A percentile compares a stretch with the other conserved stretches of the same genome.
phyloP scores from a whole-genome alignment of 1,140 invertebrate genomes.

The Trachelipus rathkii region DNA sequence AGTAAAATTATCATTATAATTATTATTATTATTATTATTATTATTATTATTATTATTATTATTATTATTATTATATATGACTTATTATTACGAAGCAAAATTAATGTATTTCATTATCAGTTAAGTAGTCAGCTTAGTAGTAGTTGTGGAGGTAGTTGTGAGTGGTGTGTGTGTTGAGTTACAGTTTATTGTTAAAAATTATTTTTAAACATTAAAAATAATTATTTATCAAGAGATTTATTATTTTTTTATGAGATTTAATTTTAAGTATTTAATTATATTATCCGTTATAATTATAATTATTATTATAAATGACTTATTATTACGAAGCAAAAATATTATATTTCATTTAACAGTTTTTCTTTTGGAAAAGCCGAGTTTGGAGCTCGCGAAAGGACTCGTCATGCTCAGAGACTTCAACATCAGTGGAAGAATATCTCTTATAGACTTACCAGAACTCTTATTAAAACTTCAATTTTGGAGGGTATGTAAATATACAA shows the following conservation, averaged over 20 bases:
- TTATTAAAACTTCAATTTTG: constrained; percentile 64
- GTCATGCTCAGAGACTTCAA: constrained; percentile 65
- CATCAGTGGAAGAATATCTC: constrained; percentile 60
- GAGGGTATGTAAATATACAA: constrained; percentile 54
- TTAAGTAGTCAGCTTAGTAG: too few relatives aligned
- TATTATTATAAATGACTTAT: background rate
- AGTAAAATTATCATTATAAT: too few relatives aligned
- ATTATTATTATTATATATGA: background rate
- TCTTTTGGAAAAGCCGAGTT: constrained; percentile 56
- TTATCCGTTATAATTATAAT: background rate
- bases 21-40: background rate
- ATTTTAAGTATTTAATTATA: too few relatives aligned
- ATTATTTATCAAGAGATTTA: too few relatives aligned
- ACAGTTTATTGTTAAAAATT: too few relatives aligned
- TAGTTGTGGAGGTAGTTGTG: too few relatives aligned
- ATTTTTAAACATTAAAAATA: too few relatives aligned
- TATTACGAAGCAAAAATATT: too few relatives aligned
- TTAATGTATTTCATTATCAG: too few relatives aligned
- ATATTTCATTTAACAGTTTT: constrained; percentile 50
- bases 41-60: background rate
- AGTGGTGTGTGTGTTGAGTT: too few relatives aligned
- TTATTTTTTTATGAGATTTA: too few relatives aligned
- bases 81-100: background rate
- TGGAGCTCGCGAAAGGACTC: constrained; percentile 63
- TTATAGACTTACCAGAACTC: constrained; percentile 60